Percentiles rank a stretch among this genome's conserved stretches.
Conservation (phyloP, 2,113 vertebrate genomes). For the Nycticryphes semicollaris region DNA sequence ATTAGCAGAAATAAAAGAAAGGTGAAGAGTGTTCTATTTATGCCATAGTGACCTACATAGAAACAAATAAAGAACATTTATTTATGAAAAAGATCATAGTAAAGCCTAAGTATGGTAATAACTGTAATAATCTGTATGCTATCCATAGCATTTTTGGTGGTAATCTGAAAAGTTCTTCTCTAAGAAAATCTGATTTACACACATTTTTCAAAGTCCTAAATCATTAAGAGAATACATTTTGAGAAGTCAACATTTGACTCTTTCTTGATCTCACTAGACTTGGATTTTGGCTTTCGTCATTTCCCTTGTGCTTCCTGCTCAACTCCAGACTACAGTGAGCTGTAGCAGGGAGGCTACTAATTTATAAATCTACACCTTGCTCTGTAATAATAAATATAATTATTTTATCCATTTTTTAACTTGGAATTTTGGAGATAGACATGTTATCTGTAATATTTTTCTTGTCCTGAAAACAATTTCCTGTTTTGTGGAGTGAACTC, state of each 20-base stretch:
- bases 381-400: not conserved
- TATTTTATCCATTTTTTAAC: not conserved
- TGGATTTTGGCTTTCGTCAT: not conserved
- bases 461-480: not conserved
- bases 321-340: not conserved
- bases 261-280: not conserved
- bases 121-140: not conserved
- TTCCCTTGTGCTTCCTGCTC: not conserved
- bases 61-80: not conserved
- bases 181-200: not conserved
- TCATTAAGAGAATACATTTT: not conserved
- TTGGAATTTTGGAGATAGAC: not conserved
- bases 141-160: not conserved
- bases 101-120: not conserved
- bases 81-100: not conserved
- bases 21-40: not conserved
- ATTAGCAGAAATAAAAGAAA: conserved; percentile 1
- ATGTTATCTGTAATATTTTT: not conserved
- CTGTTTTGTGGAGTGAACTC: not conserved
- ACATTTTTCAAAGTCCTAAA: not conserved
- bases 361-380: not conserved
- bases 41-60: not conserved
- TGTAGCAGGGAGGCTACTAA: not conserved
- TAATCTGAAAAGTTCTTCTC: conserved; percentile 61
- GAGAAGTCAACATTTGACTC: not conserved